Base-by-base conservation (phyloP, 2,113 vertebrate genomes). In the Oreocharis arfaki region DNA sequence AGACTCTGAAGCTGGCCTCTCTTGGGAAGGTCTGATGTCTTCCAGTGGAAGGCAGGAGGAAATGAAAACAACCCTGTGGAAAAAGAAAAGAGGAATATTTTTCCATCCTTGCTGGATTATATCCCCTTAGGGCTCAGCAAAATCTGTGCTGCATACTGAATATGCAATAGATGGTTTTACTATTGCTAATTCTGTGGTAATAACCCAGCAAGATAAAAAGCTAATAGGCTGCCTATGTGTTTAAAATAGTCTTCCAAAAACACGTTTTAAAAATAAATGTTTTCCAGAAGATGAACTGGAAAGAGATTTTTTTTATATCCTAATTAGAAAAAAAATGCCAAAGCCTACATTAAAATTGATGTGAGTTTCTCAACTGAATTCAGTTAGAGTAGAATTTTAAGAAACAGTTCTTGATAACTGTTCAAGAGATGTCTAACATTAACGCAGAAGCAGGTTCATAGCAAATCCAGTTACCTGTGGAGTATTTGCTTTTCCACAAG, bases 31-130 rank as follows among this genome's bases (percentile, higher is more conserved):
- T 76, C 70, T 87, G 77, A 91, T 91, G 26, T 94, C 94, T 92
- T 94, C 77, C 86, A 96, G 83, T 68, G 57, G 64, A 92, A 93
- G 49, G 80, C 83, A 95, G 73, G 33, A 94, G 86, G 89, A 96
- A 95, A 96, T 90, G 80, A 94, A 94, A 94, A 84, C 65, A 95
- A 68, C 41, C 16, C 44, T 87, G 56, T 94, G 85, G 95, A 93
- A 90, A 95, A 90, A 92, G 75, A 96, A 96, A 14, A 97, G 82
- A 96, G 57, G 65, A 92, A 96, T 95, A 92, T 78, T 95, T 96
- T 95, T 71, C 60, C 65, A 91, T 93, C 65, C 41, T 93, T 47
- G 28, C 13, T 79, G 69, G 35, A 69, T 87, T 96, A 73, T 92
- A 75, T 89, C 79, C 83, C 96, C 74, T 69, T n/a, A 84, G 65